A percentile compares a stretch with the other conserved stretches of the same genome.
phyloP scores from a whole-genome alignment of 2,113 vertebrate species.

The Onychorhynchus coronatus region DNA sequence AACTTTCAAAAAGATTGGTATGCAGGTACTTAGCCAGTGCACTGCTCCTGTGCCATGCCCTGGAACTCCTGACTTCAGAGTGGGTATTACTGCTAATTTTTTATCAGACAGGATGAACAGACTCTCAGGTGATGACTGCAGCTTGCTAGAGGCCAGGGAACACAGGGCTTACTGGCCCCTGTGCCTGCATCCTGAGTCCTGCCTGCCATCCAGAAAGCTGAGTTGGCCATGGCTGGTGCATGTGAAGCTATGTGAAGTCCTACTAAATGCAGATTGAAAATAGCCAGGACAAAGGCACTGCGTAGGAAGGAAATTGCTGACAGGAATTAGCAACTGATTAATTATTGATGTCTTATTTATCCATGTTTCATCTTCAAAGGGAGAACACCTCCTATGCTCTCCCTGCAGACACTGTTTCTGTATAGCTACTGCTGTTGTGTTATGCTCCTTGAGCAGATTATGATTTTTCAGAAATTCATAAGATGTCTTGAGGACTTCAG shows the following conservation, averaged over 20 bases:
- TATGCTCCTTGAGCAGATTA: neutral
- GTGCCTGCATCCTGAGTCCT: neutral
- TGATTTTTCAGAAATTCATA: neutral
- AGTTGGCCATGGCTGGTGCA: rapidly evolving
- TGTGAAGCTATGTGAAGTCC: neutral
- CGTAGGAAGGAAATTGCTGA: neutral
- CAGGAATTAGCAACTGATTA: neutral
- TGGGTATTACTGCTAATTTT: rapidly evolving
- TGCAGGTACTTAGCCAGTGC: rapidly evolving
- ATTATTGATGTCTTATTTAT: neutral
- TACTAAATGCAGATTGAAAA: neutral
- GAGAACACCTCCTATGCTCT: neutral
- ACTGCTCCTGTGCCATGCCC: neutral
- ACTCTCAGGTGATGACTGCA: neutral
- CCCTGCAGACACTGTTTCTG: neutral
- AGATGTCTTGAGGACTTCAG: neutral
- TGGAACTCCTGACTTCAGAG: rapidly evolving
- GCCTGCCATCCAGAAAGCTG: neutral
- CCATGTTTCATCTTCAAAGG: neutral
- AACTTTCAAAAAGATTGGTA: neutral
- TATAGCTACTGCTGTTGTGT: neutral
- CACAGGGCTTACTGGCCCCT: rapidly evolving
- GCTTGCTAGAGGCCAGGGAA: neutral
- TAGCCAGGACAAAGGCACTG: neutral
- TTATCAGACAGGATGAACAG: neutral